Evolutionary conservation across 2,797 vertebrate species (phyloP), one percentile per base, ranked within the genome.

Genomic region (Thalassophryne amazonica): DNA sequence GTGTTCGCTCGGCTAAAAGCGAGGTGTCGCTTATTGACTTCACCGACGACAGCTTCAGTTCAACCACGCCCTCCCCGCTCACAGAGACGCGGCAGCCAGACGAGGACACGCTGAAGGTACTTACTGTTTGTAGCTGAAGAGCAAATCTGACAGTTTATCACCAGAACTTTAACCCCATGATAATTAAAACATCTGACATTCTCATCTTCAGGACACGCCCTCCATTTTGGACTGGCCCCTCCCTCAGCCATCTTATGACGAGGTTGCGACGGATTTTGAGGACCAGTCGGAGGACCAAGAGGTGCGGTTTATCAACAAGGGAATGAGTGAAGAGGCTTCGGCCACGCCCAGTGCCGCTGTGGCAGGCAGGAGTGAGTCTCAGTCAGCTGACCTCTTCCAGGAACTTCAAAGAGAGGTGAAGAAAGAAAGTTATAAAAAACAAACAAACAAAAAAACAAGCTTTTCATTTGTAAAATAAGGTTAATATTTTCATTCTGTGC

Each of bases 1-100:
- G 69, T 30, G 2, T 82, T 31, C 2, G 78, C 40, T n/a, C 89
- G 55, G 69, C 62, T 0, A 78, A 69, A 0, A 63, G 89, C 0
- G 95, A 97, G 56, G 92, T 96, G 62, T 94, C 95, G 0, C 93
- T 99, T 48, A 99, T 99, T 0, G 96, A 99, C 84, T 98, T 99
- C 0, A 93, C 88, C 0, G 95, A 98, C 6, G 96, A 98, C 63
- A 89, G 89, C 67, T 91, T 91, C 60, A 92, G 92, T n/a, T 80
- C 90, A 0, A 73, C 89, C 35, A 91, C 92, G 6, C 89, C 91
- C 0, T 93, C 93, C 0, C 93, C 94, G 0, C 76, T 92, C 6
- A 80, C 88, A 0, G 94, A 93, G 45, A 83, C 86, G 4, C 86
- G 81, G 0, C 86, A 88, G 7, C 87, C 75, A 73, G 89, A 93